These are phyloP conservation scores for Oncorhynchus tshawytscha DNA, from an alignment of 2,113 vertebrate species.

Conservation along the genomic window DNA sequence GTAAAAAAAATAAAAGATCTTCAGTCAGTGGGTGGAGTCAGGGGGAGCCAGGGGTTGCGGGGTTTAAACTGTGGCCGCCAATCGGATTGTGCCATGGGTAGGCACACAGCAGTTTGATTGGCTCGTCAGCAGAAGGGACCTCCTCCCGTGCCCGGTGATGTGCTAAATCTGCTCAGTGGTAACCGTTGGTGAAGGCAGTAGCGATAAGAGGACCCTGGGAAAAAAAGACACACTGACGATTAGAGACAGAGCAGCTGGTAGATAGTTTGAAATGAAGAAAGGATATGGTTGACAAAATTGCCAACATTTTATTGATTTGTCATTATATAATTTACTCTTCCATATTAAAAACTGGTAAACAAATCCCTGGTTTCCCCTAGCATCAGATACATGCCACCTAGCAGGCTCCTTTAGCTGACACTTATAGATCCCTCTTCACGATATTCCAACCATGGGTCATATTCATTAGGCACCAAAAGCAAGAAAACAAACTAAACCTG, in stretches of 20 bases:
- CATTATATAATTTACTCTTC: too few relatives aligned
- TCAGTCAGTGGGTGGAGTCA: conserved; percentile 81
- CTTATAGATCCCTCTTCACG: too few relatives aligned
- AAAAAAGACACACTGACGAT: conserved; percentile 8
- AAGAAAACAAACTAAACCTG: too few relatives aligned
- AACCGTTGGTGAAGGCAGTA: conserved; percentile 97
- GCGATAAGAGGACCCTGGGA: conserved; percentile 93
- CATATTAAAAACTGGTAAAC: too few relatives aligned
- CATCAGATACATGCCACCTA: too few relatives aligned
- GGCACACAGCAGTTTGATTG: conserved; percentile 69
- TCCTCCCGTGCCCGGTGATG: conserved; percentile 57
- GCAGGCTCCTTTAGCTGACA: too few relatives aligned
- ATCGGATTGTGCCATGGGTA: conserved; percentile 75
- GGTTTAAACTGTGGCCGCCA: conserved; percentile 69
- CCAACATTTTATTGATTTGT: too few relatives aligned
- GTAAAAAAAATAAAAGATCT: conserved; percentile 73
- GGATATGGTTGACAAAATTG: too few relatives aligned
- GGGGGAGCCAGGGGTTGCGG: conserved; percentile 56
- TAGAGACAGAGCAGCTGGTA: not conserved
- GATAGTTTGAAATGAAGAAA: too few relatives aligned
- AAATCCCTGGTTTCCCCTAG: too few relatives aligned
- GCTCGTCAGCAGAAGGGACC: conserved; percentile 62
- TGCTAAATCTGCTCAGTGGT: conserved; percentile 83
- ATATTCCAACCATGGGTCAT: too few relatives aligned
- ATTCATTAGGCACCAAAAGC: too few relatives aligned